Evolutionary conservation across 2,797 vertebrate genomes (phyloP).

Genomic region (Esox lucius): DNA sequence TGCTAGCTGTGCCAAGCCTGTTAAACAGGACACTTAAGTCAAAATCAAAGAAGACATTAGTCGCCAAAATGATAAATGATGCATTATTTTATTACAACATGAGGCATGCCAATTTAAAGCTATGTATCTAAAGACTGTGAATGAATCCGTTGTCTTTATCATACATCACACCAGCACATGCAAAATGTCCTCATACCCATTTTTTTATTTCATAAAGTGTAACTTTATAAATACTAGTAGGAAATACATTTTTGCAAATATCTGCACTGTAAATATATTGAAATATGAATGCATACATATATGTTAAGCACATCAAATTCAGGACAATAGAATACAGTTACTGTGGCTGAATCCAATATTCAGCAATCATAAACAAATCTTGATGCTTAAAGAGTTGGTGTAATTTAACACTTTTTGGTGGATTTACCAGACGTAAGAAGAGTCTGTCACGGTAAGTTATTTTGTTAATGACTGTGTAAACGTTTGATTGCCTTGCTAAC

Average conservation of each 20-base stretch:
- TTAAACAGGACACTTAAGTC: slow-evolving; percentile 52
- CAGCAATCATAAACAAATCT: slow-evolving; percentile 31
- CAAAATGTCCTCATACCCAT: slow-evolving; percentile 63
- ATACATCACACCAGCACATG: slow-evolving; percentile 63
- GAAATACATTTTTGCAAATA: slow-evolving; percentile 59
- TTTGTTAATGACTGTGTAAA: slow-evolving; percentile 60
- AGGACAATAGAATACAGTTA: slow-evolving; percentile 48
- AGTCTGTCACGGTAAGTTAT: slow-evolving; percentile 59
- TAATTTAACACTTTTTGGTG: slow-evolving; percentile 50
- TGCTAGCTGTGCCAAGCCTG: slow-evolving; percentile 70
- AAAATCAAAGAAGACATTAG: slow-evolving; percentile 42
- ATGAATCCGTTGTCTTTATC: slow-evolving; percentile 52
- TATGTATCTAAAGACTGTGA: slow-evolving; percentile 55
- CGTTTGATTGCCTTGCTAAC: slow-evolving; percentile 72
- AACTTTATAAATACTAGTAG: slow-evolving; percentile 63
- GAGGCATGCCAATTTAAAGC: slow-evolving; percentile 41
- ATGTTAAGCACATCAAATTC: slow-evolving; percentile 64
- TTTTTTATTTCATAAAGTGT: slow-evolving; percentile 62
- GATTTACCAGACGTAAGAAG: slow-evolving; percentile 56
- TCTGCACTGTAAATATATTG: slow-evolving; percentile 72
- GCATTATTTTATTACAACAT: slow-evolving; percentile 50
- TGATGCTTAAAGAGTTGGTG: slow-evolving; percentile 27
- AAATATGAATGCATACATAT: slow-evolving; percentile 71
- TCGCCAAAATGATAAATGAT: slow-evolving; percentile 43
- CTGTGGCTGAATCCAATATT: slow-evolving; percentile 38